Percentiles rank a stretch among this genome's conserved stretches.
These are phyloP conservation scores for Crax fasciolata DNA, from an alignment of 2,797 vertebrate species.

Conservation along the genomic window DNA sequence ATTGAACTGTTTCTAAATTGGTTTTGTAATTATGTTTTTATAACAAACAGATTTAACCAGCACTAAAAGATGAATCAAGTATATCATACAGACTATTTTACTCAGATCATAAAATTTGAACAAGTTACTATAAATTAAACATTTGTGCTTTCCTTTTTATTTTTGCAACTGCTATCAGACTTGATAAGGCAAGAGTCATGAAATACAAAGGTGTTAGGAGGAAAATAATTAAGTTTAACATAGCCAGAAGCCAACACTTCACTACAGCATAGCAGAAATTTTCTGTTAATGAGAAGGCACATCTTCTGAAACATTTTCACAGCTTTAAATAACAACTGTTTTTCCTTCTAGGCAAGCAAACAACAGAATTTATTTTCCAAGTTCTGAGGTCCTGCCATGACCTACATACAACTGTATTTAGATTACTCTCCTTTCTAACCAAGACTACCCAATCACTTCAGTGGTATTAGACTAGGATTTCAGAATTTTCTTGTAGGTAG, in stretches of 20 bases:
- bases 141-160: slow-evolving; percentile 47
- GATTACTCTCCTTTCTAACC: not conserved
- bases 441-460: not conserved
- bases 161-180: slow-evolving; percentile 9
- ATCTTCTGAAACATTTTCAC: not conserved
- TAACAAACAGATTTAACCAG: slow-evolving; percentile 26
- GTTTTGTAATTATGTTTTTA: slow-evolving; percentile 63
- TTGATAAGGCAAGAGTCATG: slow-evolving; percentile 41
- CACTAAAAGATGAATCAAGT: slow-evolving; percentile 46
- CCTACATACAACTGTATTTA: not conserved
- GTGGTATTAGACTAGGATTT: not conserved
- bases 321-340: not conserved
- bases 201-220: slow-evolving; percentile 7
- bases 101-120: slow-evolving; percentile 47
- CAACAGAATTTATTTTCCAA: not conserved
- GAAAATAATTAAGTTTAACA: slow-evolving; percentile 62
- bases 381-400: not conserved
- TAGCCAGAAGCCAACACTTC: slow-evolving; percentile 21
- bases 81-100: slow-evolving; percentile 32
- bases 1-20: slow-evolving; percentile 37
- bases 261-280: not conserved
- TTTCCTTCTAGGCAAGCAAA: not conserved
- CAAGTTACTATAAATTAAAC: slow-evolving; percentile 69
- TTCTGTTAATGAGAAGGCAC: not conserved
- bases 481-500: not conserved